Percentiles rank a stretch among this genome's conserved stretches.
Evolutionary conservation across 2,797 vertebrate species (phyloP).

Genomic region (Poeciliopsis paucimaculata): DNA sequence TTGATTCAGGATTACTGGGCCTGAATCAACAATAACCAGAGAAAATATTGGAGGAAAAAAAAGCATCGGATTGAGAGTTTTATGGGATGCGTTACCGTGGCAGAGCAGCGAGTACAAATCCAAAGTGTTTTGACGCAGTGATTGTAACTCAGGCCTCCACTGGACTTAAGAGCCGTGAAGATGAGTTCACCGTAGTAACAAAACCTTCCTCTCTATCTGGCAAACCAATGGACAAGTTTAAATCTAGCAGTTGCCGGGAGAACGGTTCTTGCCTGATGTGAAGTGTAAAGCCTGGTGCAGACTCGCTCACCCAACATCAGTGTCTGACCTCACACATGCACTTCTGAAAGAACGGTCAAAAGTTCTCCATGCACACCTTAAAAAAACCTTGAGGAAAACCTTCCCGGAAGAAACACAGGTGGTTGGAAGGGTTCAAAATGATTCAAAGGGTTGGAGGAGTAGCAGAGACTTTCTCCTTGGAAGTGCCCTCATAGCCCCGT

Average conservation of each 20-base stretch:
- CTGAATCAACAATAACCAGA: constrained; percentile 79
- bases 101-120: neutral
- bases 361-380: neutral
- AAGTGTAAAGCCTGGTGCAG: neutral
- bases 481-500: constrained; percentile 30
- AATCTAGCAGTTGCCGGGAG: neutral
- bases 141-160: neutral
- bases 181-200: neutral
- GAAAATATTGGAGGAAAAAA: constrained; percentile 33
- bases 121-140: neutral
- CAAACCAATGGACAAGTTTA: neutral
- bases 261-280: neutral
- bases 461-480: constrained; percentile 44
- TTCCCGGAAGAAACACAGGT: too few species aligned
- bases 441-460: constrained; percentile 28
- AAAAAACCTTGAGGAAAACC: neutral
- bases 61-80: neutral
- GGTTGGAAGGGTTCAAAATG: too few species aligned
- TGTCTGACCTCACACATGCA: neutral
- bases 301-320: neutral
- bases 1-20: constrained; percentile 89
- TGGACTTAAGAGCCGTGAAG: neutral
- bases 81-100: neutral
- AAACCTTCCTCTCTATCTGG: neutral
- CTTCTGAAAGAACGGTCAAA: neutral